Evolutionary conservation across 2,888 invertebrate species (phyloP).

Genomic region (Melieria omissa): DNA sequence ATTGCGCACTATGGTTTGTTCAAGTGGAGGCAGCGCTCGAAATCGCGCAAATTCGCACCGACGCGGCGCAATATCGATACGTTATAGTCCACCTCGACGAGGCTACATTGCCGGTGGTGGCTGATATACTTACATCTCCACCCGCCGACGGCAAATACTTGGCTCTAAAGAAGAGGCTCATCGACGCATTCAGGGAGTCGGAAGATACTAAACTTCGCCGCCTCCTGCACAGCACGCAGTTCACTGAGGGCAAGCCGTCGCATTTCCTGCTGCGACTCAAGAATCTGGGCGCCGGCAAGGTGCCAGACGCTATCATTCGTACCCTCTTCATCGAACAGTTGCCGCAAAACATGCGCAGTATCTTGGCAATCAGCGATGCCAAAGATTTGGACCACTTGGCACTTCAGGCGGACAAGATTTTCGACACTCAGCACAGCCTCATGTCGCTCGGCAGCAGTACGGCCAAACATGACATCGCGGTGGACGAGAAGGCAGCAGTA

Average conservation of each 20-base stretch:
- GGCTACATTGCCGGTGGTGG: conserved; percentile 1
- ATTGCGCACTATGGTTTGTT: neutral
- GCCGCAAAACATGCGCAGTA: neutral
- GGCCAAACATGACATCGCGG: too few relatives aligned
- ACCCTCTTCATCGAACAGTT: too few relatives aligned
- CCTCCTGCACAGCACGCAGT: neutral
- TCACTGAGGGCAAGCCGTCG: too few relatives aligned
- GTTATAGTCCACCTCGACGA: conserved; percentile 9
- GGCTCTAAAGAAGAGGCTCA: neutral
- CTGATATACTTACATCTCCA: conserved; percentile 9
- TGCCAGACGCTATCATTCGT: too few relatives aligned
- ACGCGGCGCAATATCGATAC: conserved; percentile 1
- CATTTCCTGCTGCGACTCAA: too few relatives aligned
- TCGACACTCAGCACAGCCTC: conserved; percentile 1
- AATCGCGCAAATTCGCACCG: neutral
- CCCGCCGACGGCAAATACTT: neutral
- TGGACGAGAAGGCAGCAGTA: too few relatives aligned
- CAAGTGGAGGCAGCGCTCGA: conserved; percentile 15
- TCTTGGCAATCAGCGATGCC: conserved; percentile 10
- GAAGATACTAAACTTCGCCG: conserved; percentile 22
- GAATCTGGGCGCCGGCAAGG: too few relatives aligned
- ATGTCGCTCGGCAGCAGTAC: neutral
- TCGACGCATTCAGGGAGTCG: neutral
- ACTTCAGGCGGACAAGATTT: conserved; percentile 11
- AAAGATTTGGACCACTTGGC: neutral